These are phyloP conservation scores for Caenorhabditis sp. DNA, from an alignment of 2,888 invertebrate genomes.

Conservation along the genomic window DNA sequence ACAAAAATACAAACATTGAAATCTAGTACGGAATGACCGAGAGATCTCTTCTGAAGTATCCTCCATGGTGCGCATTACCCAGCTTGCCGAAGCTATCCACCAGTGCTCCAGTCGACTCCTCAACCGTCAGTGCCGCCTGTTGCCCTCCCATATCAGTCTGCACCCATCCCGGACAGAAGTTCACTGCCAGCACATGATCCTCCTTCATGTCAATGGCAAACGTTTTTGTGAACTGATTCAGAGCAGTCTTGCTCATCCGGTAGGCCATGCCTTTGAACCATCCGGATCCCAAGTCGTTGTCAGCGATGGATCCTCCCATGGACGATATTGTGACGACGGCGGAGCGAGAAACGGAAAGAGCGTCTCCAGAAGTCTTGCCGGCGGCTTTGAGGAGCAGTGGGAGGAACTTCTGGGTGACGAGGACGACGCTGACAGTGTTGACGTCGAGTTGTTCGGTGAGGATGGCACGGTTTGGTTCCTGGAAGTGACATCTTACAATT, in stretches of 20 bases:
- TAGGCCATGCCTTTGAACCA: constrained; percentile 35
- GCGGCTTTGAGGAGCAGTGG: constrained; percentile 61
- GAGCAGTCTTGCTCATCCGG: constrained; percentile 63
- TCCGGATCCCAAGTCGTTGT: constrained; percentile 53
- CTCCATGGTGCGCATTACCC: no score
- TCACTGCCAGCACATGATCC: constrained; percentile 54
- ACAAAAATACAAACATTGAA: no score
- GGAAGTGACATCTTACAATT: neutral
- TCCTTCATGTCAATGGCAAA: constrained; percentile 59
- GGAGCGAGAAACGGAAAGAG: constrained; percentile 49
- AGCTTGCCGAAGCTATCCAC: neutral
- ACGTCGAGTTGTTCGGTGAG: constrained; percentile 88
- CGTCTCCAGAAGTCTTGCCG: neutral
- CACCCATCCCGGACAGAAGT: constrained; percentile 75
- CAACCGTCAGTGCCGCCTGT: constrained; percentile 58
- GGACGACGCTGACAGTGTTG: constrained; percentile 86
- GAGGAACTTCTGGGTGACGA: constrained; percentile 64
- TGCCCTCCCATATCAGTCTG: constrained; percentile 73
- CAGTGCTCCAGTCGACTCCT: neutral
- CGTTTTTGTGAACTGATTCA: constrained; percentile 71
- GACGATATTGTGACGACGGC: constrained; percentile 65
- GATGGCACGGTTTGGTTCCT: constrained; percentile 83
- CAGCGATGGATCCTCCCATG: constrained; percentile 39
- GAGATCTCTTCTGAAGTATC: neutral
- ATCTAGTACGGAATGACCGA: neutral